phyloP scores from a whole-genome alignment of 1,140 invertebrate genomes.

The Andricus grossulariae region DNA sequence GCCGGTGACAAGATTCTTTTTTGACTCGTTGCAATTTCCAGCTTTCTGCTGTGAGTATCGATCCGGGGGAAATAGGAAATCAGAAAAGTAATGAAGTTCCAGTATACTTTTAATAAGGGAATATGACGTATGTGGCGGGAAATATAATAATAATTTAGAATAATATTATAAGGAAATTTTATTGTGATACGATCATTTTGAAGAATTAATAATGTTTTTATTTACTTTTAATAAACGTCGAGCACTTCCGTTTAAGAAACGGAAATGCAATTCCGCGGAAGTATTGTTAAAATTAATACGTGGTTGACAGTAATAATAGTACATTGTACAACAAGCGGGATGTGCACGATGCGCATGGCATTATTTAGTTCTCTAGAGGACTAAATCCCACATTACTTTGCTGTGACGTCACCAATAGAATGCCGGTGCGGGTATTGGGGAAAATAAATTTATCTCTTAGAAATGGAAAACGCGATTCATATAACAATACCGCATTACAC shows the following conservation, averaged over 20 bases:
- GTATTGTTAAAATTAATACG: neutral
- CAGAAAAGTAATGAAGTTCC: slow-evolving; percentile 17
- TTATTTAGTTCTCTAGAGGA: too few relatives aligned
- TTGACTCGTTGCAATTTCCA: slow-evolving; percentile 18
- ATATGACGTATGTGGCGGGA: neutral
- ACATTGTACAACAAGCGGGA: neutral
- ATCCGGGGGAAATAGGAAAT: neutral
- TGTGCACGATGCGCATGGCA: too few relatives aligned
- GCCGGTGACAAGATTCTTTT: slow-evolving; percentile 18
- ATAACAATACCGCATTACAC: too few relatives aligned
- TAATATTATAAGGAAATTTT: neutral
- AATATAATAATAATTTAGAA: neutral
- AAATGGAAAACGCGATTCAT: too few relatives aligned
- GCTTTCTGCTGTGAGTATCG: neutral
- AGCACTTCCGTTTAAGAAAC: too few relatives aligned
- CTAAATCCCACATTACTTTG: too few relatives aligned
- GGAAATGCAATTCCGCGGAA: neutral
- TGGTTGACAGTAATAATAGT: neutral
- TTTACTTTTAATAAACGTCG: too few relatives aligned
- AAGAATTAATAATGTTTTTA: too few relatives aligned
- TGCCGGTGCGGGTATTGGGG: too few relatives aligned
- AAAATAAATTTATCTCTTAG: too few relatives aligned
- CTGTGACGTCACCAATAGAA: too few relatives aligned
- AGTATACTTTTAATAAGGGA: neutral
- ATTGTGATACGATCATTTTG: too few relatives aligned